phyloP scores from a whole-genome alignment of 2,888 invertebrate genomes.

The Hipparchia sbordonii region DNA sequence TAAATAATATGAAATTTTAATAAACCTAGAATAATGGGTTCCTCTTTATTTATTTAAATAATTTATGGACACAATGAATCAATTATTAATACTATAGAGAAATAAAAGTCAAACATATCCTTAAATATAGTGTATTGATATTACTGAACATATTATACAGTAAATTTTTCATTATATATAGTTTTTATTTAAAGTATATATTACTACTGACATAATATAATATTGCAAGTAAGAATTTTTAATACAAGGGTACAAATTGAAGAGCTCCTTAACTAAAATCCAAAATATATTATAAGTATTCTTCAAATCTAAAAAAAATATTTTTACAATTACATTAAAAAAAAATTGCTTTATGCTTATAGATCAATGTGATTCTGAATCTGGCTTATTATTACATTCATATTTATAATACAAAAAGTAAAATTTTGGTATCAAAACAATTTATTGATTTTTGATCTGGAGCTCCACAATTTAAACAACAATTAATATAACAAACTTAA shows the following conservation, averaged over 20 bases:
- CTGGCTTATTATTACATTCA: too few species aligned
- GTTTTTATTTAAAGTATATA: neutral
- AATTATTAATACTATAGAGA: conserved; percentile 16
- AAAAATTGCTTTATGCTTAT: too few species aligned
- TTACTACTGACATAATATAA: neutral
- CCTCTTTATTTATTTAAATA: conserved; percentile 57
- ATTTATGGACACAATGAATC: neutral
- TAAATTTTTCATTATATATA: neutral
- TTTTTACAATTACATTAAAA: too few species aligned
- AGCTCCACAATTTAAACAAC: neutral
- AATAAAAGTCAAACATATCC: conserved; percentile 22
- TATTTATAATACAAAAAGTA: too few species aligned
- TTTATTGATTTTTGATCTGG: too few species aligned
- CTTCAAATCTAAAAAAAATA: too few species aligned
- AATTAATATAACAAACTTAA: neutral
- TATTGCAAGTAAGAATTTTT: neutral
- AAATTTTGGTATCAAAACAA: too few species aligned
- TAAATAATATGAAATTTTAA: conserved; percentile 79
- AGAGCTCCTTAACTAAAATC: too few species aligned
- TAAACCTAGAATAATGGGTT: conserved; percentile 67
- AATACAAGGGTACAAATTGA: neutral
- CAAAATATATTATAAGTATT: too few species aligned
- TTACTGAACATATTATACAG: neutral
- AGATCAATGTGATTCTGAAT: too few species aligned
- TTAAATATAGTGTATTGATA: conserved; percentile 5